Evolutionary conservation across 2,888 invertebrate genomes (phyloP), one percentile per base, ranked within the genome.

Genomic region (Andrena camellia): DNA sequence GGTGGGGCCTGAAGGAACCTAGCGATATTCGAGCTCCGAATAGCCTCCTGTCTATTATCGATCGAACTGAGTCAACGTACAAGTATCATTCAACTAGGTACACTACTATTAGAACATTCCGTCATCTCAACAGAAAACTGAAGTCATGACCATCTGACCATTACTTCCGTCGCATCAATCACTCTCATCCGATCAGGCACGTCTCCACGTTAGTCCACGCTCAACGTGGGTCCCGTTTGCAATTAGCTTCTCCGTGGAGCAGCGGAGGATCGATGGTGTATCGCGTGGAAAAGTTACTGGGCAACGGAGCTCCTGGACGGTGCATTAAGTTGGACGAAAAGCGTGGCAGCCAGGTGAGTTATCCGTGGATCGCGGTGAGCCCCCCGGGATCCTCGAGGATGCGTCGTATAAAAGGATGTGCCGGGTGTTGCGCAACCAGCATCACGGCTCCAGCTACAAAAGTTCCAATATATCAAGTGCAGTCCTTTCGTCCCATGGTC

Each of bases 401-500:
- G 23, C 77, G 78, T 81, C 8, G 78, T 83, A 89, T 90, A 91
- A 91, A 91, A 88, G 89, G 91, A 92, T 90, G 88, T 88, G 91
- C 91, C 92, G 92, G 92, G 90, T 92, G 92, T 92, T 92, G 87
- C 92, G 92, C 88, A 89, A 91, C 23, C 26, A 78, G 90, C 84
- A 88, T 88, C 72, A 84, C 90, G 84, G 82, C 87, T 52, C 89
- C 91, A 88, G 89, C 86, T 89, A 92, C 91, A 92, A 92, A 92
- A 92, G 90, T 92, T 89, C 89, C 91, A 90, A 92, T 92, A 92
- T 90, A 92, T 92, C 92, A 92, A 91, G 92, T 91, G 92, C 89
- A 89, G 89, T 90, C 87, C 88, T 88, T 85, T 88, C 86, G 81
- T 83, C 74, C 59, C 83, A 73, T 86, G 72, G 23, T 57, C 52